phyloP scores from a whole-genome alignment of 1,140 invertebrate genomes.

The Dendrolimus punctatus region DNA sequence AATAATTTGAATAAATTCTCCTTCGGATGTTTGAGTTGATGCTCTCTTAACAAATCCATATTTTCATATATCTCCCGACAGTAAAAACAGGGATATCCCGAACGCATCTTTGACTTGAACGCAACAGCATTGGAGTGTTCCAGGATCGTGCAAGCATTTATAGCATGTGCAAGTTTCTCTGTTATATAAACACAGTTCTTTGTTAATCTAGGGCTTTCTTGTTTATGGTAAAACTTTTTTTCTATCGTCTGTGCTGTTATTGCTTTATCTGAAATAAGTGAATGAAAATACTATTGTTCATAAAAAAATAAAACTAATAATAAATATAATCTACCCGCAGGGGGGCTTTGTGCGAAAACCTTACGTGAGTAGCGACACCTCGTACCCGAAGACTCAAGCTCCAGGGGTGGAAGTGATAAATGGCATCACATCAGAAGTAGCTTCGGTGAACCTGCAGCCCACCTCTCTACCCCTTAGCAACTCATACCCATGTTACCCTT shows the following conservation, averaged over 20 bases:
- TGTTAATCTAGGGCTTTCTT: conserved; percentile 10
- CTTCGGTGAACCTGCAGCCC: no score
- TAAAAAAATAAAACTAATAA: no score
- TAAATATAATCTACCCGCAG: no score
- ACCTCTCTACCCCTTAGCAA: no score
- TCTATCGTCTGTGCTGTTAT: conserved; percentile 28
- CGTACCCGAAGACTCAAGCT: no score
- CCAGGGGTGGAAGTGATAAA: no score
- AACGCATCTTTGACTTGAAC: conserved; percentile 42
- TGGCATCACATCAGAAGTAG: no score
- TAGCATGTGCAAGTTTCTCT: conserved; percentile 45
- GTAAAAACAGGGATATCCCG: conserved; percentile 53
- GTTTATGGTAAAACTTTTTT: conserved; percentile 24
- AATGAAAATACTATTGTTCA: no score
- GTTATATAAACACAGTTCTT: conserved; percentile 26
- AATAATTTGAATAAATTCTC: conserved; percentile 34
- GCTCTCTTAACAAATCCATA: conserved; percentile 35
- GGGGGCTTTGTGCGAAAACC: no score
- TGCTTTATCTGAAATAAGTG: conserved; percentile 28
- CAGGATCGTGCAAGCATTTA: conserved; percentile 35
- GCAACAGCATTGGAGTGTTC: conserved; percentile 45
- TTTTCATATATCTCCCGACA: conserved; percentile 43
- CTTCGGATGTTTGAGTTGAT: conserved; percentile 32
- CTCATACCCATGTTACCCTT: no score
- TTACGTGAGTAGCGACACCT: no score